Percentiles rank a stretch among this genome's conserved stretches.
phyloP scores from a whole-genome alignment of 2,113 vertebrate genomes.

The Colistium nudipinnis region DNA sequence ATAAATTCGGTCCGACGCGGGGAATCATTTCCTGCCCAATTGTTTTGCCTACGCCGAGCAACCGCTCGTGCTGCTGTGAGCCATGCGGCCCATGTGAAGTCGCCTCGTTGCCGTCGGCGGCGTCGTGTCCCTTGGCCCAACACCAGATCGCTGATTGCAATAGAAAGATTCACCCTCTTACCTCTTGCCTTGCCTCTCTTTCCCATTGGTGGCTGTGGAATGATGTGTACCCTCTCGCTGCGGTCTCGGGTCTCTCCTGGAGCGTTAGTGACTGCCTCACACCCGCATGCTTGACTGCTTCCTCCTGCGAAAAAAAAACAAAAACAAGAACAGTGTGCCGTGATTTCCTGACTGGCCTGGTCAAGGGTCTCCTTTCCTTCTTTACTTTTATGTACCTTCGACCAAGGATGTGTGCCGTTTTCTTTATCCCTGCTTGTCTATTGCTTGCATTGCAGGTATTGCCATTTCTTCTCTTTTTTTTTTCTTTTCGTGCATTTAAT shows the following conservation, averaged over 20 bases:
- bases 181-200: conserved; percentile 30
- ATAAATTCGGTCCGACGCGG: neutral
- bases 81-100: neutral
- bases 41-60: neutral
- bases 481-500: neutral
- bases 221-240: neutral
- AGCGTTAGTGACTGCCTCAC: neutral
- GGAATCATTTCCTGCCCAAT: neutral
- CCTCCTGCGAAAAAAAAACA: neutral
- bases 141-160: conserved; percentile 9
- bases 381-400: no score
- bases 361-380: no score
- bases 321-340: no score
- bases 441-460: no score
- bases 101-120: no score
- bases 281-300: neutral
- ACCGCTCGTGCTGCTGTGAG: neutral
- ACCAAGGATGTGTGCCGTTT: no score
- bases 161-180: conserved; percentile 28
- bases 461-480: conserved; percentile 5
- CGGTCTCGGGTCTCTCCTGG: neutral
- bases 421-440: no score
- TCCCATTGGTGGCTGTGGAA: conserved; percentile 7
- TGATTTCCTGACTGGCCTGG: conserved; percentile 8
- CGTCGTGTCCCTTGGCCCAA: no score